A percentile compares a stretch with the other conserved stretches of the same genome.
These are phyloP conservation scores for Nowickia ferox DNA, from an alignment of 2,888 invertebrate genomes.

Conservation along the genomic window DNA sequence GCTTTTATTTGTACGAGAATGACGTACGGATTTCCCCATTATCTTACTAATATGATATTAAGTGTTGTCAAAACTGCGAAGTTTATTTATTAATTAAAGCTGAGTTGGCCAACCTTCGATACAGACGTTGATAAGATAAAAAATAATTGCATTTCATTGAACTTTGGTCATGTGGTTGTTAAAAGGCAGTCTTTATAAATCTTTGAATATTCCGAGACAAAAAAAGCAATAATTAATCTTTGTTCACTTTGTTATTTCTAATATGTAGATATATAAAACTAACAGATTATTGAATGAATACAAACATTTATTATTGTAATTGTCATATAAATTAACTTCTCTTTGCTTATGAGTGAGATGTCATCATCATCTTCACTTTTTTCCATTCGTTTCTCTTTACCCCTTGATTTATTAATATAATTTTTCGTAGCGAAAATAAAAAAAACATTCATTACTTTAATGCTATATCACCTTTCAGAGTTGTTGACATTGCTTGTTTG, in stretches of 20 bases:
- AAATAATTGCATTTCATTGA: slow-evolving; percentile 26
- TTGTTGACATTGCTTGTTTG: slow-evolving; percentile 34
- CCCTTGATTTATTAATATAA: slow-evolving; percentile 17
- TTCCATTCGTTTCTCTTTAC: slow-evolving; percentile 1
- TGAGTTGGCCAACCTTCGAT: background rate
- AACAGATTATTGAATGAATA: slow-evolving; percentile 53
- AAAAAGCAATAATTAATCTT: background rate
- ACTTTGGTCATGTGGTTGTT: slow-evolving; percentile 16
- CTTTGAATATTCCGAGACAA: slow-evolving; percentile 46
- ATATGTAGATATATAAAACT: background rate
- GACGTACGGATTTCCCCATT: slow-evolving; percentile 68
- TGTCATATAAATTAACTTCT: slow-evolving; percentile 13
- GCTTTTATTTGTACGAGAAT: slow-evolving; percentile 20
- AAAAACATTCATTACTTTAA: slow-evolving; percentile 20
- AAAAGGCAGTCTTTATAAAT: slow-evolving; percentile 37
- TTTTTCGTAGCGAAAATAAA: background rate
- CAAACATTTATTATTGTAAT: background rate
- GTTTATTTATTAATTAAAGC: background rate
- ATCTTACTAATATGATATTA: slow-evolving; percentile 40
- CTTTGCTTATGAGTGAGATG: background rate
- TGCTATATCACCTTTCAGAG: slow-evolving; percentile 18
- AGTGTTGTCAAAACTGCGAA: slow-evolving; percentile 1
- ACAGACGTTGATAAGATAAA: slow-evolving; percentile 32
- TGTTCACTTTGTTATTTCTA: background rate
- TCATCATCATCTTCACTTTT: slow-evolving; percentile 31